These are phyloP conservation scores for Echinops telfairi DNA, from an alignment of 2,113 vertebrate genomes.

Conservation along the genomic window DNA sequence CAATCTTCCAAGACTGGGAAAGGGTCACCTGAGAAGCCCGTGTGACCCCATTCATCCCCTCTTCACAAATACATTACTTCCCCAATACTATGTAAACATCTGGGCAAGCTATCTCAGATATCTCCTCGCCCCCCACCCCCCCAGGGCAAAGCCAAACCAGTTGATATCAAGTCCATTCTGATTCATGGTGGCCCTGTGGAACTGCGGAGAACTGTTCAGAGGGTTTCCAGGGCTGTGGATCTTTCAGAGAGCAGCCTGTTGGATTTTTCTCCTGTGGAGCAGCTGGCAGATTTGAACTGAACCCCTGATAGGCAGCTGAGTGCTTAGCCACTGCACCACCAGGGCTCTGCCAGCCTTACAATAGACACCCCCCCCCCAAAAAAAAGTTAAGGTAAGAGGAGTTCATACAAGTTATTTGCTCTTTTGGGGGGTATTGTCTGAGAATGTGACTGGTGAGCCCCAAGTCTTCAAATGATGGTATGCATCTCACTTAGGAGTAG, in stretches of 20 bases:
- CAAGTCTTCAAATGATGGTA: neutral
- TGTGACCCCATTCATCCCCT: slow-evolving; percentile 37
- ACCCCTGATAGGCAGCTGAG: too few species aligned
- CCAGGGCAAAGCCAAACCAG: neutral
- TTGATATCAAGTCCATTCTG: neutral
- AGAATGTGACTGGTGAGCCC: slow-evolving; percentile 11
- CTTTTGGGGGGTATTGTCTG: neutral
- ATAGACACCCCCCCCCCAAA: neutral
- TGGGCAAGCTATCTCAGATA: slow-evolving; percentile 46
- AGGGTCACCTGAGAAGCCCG: slow-evolving; percentile 40
- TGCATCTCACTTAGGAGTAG: neutral
- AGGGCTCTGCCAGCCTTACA: neutral
- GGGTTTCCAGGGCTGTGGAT: too few species aligned
- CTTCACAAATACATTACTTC: slow-evolving; percentile 15
- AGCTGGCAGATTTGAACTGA: too few species aligned
- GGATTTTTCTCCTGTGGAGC: too few species aligned
- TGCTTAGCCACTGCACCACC: too few species aligned
- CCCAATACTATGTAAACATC: slow-evolving; percentile 52
- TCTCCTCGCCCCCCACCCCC: neutral
- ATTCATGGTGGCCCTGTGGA: neutral
- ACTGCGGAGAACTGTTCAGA: too few species aligned
- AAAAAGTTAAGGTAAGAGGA: slow-evolving; percentile 29
- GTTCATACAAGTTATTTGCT: neutral
- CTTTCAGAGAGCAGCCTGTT: too few species aligned
- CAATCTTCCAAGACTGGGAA: slow-evolving; percentile 54